phyloP scores from a whole-genome alignment of 2,797 vertebrate species.

The Tenualosa ilisha region DNA sequence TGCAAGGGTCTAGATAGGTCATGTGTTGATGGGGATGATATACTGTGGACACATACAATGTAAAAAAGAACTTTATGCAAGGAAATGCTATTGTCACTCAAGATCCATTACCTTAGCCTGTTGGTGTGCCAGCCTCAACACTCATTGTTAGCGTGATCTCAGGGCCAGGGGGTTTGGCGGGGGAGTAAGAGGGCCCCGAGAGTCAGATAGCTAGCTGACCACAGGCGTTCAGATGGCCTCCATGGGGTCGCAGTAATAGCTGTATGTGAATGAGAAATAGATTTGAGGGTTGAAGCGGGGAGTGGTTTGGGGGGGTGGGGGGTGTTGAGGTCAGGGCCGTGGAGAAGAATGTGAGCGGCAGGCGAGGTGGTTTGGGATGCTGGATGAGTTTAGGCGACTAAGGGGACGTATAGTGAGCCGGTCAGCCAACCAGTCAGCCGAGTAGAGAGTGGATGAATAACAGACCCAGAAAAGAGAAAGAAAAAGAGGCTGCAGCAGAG shows the following conservation, averaged over 20 bases:
- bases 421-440: not conserved
- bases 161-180: not conserved
- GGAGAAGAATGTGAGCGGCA: conserved; percentile 52
- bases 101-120: not conserved
- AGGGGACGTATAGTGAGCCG: not conserved
- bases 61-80: too few relatives aligned
- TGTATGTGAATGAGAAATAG: conserved; percentile 56
- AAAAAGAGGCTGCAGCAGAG: not conserved
- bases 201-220: conserved; percentile 4
- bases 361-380: conserved; percentile 46
- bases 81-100: not conserved
- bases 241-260: conserved; percentile 63
- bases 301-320: conserved; percentile 48
- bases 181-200: not conserved
- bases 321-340: conserved; percentile 51
- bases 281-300: conserved; percentile 10
- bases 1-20: not conserved
- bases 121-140: not conserved
- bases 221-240: not conserved
- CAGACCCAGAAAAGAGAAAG: conserved; percentile 41
- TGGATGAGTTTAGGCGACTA: conserved; percentile 8
- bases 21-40: too few relatives aligned
- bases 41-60: too few relatives aligned
- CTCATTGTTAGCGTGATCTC: not conserved
- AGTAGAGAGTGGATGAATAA: conserved; percentile 54